These are phyloP conservation scores for Diorhabda sublineata DNA, from an alignment of 1,140 invertebrate species.

Conservation along the genomic window DNA sequence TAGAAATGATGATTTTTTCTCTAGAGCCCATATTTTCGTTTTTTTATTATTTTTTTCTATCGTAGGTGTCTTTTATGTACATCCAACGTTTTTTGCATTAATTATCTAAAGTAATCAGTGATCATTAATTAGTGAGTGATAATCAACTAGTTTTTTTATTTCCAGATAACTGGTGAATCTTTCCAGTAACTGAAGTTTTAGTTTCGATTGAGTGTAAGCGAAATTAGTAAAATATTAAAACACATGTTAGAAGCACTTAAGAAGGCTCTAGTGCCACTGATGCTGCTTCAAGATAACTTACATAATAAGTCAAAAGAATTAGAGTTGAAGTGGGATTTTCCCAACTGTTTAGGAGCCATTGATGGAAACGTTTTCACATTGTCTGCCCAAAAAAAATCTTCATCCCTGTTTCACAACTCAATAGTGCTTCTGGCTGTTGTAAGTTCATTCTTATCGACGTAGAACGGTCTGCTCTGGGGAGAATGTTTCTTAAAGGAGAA, in stretches of 20 bases:
- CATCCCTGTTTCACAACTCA: not conserved
- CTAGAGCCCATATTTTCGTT: not conserved
- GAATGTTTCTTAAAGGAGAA: too few relatives aligned
- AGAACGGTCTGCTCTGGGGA: not conserved
- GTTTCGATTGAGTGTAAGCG: not conserved
- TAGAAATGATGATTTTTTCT: not conserved
- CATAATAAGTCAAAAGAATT: not conserved
- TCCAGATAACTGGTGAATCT: not conserved
- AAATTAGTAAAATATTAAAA: not conserved
- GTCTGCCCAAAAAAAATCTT: too few relatives aligned
- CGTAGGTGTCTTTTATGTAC: not conserved
- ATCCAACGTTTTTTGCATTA: not conserved
- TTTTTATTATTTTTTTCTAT: not conserved
- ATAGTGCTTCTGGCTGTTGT: not conserved
- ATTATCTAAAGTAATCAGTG: not conserved
- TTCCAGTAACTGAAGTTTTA: not conserved
- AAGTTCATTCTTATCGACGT: not conserved
- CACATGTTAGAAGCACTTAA: not conserved
- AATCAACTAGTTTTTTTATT: not conserved
- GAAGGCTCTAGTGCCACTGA: not conserved
- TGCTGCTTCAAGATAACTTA: not conserved
- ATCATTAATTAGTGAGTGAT: not conserved
- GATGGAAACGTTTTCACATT: not conserved
- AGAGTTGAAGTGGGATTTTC: not conserved
- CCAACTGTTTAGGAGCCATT: not conserved